phyloP scores from a whole-genome alignment of 2,797 vertebrate genomes.

The Sphenopsis melanotis region DNA sequence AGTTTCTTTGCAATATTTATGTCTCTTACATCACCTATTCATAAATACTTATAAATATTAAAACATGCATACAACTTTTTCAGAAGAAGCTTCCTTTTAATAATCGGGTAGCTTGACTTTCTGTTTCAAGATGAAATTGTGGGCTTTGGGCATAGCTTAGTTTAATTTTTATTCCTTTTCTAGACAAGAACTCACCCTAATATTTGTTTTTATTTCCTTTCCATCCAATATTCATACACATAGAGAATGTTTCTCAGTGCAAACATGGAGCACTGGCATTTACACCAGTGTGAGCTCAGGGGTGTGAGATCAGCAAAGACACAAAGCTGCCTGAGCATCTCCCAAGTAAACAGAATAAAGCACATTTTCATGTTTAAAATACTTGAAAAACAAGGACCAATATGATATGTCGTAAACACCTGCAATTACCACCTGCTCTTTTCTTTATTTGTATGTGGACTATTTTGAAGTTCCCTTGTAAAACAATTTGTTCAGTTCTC shows the following conservation, averaged over 20 bases:
- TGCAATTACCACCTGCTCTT: not conserved
- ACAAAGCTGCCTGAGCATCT: not conserved
- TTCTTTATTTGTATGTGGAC: not conserved
- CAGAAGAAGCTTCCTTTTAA: not conserved
- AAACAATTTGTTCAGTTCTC: not conserved
- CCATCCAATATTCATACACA: not conserved
- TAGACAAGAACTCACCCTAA: not conserved
- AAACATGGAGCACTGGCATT: not conserved
- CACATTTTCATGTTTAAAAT: not conserved
- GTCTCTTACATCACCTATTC: not conserved
- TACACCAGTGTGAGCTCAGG: not conserved
- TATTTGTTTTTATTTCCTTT: not conserved
- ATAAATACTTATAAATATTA: slow-evolving; percentile 1
- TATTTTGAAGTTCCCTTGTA: not conserved
- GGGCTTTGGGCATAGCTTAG: not conserved
- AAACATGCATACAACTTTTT: not conserved
- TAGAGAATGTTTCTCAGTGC: not conserved
- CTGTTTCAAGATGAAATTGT: not conserved
- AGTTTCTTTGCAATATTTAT: not conserved
- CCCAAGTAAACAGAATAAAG: not conserved
- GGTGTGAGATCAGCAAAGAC: not conserved
- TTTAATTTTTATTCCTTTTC: not conserved
- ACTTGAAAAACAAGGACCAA: not conserved
- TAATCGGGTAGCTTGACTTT: not conserved
- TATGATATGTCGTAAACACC: not conserved